A percentile compares a stretch with the other conserved stretches of the same genome.
phyloP scores from a whole-genome alignment of 2,797 vertebrate genomes.

The Eidolon dupreanum region DNA sequence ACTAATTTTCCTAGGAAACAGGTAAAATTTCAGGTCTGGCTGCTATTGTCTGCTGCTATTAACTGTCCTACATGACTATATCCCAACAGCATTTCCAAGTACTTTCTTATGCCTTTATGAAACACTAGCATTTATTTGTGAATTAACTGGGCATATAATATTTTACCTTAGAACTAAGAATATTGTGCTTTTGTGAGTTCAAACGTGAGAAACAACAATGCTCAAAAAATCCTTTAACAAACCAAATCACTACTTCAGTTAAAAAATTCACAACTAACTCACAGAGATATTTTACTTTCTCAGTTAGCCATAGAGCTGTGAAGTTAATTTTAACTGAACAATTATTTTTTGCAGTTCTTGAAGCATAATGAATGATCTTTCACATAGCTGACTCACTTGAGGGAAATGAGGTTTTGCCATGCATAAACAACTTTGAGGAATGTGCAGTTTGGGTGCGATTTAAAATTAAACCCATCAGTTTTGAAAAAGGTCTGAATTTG shows the following conservation, averaged over 20 bases:
- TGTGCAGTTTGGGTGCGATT: slow-evolving; percentile 47
- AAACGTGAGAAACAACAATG: not conserved
- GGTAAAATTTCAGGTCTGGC: not conserved
- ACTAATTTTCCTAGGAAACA: not conserved
- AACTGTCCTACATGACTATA: not conserved
- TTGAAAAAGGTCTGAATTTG: slow-evolving; percentile 40
- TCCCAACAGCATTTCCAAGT: not conserved
- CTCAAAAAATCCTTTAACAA: not conserved
- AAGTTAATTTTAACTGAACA: slow-evolving; percentile 67
- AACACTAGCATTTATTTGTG: not conserved
- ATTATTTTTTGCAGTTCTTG: slow-evolving; percentile 48
- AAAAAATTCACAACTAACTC: not conserved
- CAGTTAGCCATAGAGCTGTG: slow-evolving; percentile 30
- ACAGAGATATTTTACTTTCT: slow-evolving; percentile 40
- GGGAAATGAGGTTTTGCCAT: slow-evolving; percentile 53
- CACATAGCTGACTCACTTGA: slow-evolving; percentile 56
- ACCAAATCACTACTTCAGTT: not conserved
- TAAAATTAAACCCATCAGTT: slow-evolving; percentile 58
- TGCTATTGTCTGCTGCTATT: not conserved
- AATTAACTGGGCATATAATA: not conserved
- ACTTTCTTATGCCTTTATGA: not conserved
- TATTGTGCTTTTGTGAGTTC: not conserved
- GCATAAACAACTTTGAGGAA: slow-evolving; percentile 47
- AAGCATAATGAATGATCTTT: slow-evolving; percentile 47
- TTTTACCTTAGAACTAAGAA: not conserved